Evolutionary conservation across 2,888 invertebrate species (phyloP).

Genomic region (Megastigmus dorsalis): DNA sequence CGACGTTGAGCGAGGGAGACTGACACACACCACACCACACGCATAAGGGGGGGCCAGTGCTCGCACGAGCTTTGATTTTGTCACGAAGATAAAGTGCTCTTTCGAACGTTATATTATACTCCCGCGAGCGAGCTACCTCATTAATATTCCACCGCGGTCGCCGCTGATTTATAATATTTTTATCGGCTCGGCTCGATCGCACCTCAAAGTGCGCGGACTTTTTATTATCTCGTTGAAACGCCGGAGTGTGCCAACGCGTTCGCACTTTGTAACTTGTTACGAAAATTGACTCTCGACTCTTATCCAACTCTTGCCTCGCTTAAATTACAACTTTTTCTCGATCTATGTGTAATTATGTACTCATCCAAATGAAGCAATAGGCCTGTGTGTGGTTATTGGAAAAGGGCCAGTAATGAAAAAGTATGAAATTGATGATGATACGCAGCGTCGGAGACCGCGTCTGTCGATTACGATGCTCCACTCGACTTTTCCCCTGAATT

Average conservation of each 20-base stretch:
- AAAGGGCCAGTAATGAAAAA: conserved; percentile 22
- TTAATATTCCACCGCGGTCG: conserved; percentile 27
- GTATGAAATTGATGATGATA: conserved; percentile 25
- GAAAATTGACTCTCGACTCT: not conserved
- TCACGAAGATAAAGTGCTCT: conserved; percentile 6
- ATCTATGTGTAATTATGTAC: too few relatives aligned
- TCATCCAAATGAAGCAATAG: too few relatives aligned
- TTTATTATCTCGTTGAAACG: conserved; percentile 3
- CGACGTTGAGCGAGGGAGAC: not conserved
- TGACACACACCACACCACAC: not conserved
- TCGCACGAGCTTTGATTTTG: conserved; percentile 37
- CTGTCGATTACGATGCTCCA: too few relatives aligned
- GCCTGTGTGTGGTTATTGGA: too few relatives aligned
- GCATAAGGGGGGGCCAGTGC: not conserved
- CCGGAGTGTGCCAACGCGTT: not conserved
- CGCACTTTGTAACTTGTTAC: conserved; percentile 3
- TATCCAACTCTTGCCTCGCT: not conserved
- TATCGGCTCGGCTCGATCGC: not conserved
- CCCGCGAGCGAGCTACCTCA: not conserved
- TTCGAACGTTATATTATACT: too few relatives aligned
- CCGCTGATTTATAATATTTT: conserved; percentile 16
- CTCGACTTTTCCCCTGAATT: not conserved
- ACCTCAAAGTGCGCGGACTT: not conserved
- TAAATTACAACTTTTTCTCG: not conserved
- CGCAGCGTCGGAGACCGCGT: too few relatives aligned